These are phyloP conservation scores for Petromus typicus DNA, from an alignment of 2,113 vertebrate species.

Conservation along the genomic window DNA sequence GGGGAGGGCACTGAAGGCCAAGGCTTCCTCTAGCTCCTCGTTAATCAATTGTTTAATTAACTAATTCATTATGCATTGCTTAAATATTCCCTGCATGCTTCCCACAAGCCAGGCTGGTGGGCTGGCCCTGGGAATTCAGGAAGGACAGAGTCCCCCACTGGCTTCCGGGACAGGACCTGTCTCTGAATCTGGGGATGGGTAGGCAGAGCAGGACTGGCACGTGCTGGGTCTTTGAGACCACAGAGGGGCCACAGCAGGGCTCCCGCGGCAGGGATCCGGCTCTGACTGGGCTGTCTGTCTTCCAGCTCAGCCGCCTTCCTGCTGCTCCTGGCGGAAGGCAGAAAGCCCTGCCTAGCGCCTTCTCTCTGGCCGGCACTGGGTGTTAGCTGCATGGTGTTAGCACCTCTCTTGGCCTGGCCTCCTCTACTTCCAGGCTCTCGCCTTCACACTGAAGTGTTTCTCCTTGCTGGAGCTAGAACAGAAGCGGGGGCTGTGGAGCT, in stretches of 20 bases:
- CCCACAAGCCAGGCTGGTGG: background rate
- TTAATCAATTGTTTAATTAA: slow-evolving; percentile 54
- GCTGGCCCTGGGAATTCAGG: background rate
- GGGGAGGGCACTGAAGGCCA: slow-evolving; percentile 16
- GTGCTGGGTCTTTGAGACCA: background rate
- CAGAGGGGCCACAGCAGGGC: background rate
- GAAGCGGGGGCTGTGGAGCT: background rate
- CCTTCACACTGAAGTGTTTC: background rate
- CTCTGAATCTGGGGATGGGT: background rate
- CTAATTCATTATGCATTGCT: slow-evolving; percentile 45
- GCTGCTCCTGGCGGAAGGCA: background rate
- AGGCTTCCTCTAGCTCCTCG: slow-evolving; percentile 34
- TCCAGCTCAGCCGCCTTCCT: background rate
- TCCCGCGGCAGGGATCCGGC: rapidly evolving
- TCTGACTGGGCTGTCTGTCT: background rate
- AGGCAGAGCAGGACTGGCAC: rapidly evolving
- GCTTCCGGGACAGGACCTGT: background rate
- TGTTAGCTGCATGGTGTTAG: background rate
- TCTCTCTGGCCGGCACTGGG: background rate
- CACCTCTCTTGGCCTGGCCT: background rate
- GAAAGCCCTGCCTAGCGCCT: background rate
- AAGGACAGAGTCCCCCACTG: background rate
- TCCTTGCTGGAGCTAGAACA: background rate
- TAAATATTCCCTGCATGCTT: background rate
- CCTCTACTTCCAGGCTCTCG: background rate